Evolutionary conservation across 1,140 invertebrate species (phyloP).

Genomic region (Rhyzopertha dominica): DNA sequence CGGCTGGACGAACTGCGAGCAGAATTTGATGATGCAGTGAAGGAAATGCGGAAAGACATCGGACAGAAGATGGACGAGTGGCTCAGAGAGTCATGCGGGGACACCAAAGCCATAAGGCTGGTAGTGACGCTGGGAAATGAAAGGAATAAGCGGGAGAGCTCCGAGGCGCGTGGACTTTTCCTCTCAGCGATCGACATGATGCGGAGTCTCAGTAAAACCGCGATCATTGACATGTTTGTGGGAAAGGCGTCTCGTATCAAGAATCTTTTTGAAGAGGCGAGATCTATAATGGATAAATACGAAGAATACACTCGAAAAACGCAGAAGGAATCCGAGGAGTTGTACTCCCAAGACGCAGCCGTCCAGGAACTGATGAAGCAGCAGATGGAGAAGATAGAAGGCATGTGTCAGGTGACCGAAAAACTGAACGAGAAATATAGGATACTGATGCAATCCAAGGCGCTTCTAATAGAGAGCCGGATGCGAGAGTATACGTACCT

Average conservation of each 20-base stretch:
- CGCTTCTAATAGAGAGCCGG: too few species aligned
- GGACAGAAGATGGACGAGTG: not conserved
- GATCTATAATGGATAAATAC: slow-evolving; percentile 23
- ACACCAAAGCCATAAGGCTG: slow-evolving; percentile 1
- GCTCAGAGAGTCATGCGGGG: not conserved
- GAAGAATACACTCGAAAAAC: slow-evolving; percentile 21
- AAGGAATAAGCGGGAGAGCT: slow-evolving; percentile 26
- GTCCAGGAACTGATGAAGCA: slow-evolving; percentile 25
- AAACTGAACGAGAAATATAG: slow-evolving; percentile 22
- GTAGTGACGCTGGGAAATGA: slow-evolving; percentile 22
- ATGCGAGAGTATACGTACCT: too few species aligned
- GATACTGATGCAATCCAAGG: too few species aligned
- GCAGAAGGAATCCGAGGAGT: slow-evolving; percentile 21
- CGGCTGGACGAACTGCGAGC: slow-evolving; percentile 25
- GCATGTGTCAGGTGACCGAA: slow-evolving; percentile 19
- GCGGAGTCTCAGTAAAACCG: too few species aligned
- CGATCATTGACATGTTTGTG: too few species aligned
- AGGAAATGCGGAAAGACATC: slow-evolving; percentile 11
- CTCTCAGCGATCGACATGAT: too few species aligned
- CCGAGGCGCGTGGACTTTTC: slow-evolving; percentile 33
- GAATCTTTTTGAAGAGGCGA: slow-evolving; percentile 21
- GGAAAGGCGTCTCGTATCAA: too few species aligned
- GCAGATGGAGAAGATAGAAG: slow-evolving; percentile 23
- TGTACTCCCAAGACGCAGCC: slow-evolving; percentile 26
- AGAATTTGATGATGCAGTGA: slow-evolving; percentile 15